Conservation (phyloP, 2,797 vertebrate genomes). For the Molossus molossus region DNA sequence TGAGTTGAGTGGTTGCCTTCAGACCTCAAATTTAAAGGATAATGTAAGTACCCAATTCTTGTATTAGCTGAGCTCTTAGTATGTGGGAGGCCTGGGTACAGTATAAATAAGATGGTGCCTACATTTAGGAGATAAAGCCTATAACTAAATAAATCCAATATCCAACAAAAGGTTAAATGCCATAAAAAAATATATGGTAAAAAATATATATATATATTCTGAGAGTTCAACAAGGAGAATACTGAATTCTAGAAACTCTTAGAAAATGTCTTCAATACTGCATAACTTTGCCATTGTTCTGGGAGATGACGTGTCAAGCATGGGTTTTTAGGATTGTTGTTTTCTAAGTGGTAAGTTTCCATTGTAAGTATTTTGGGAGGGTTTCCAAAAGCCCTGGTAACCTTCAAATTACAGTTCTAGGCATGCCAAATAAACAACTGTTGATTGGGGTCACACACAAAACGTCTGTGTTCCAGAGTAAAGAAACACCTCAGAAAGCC, state of each 20-base stretch:
- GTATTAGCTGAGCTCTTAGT: neutral
- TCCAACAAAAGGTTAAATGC: neutral
- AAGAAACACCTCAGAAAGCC: constrained; percentile 17
- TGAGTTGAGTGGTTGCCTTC: neutral
- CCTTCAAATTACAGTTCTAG: constrained; percentile 46
- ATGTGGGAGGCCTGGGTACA: neutral
- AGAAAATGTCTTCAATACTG: neutral
- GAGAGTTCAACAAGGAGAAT: neutral
- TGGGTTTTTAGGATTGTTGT: constrained; percentile 15
- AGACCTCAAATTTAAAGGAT: neutral
- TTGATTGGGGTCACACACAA: constrained; percentile 21
- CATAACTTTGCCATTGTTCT: neutral
- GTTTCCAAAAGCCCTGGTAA: constrained; percentile 55
- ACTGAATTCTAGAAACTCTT: neutral
- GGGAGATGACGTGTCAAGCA: neutral
- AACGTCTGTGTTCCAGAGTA: constrained; percentile 5
- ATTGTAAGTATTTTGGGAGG: constrained; percentile 25
- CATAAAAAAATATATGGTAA: neutral
- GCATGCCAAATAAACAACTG: constrained; percentile 43
- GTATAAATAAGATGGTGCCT: neutral
- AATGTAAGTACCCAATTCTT: neutral
- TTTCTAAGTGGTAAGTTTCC: constrained; percentile 53
- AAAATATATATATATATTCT: neutral
- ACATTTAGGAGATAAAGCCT: neutral
- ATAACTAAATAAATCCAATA: neutral